Evolutionary conservation across 2,113 vertebrate genomes (phyloP).

Genomic region (Triplophysa siluroides): DNA sequence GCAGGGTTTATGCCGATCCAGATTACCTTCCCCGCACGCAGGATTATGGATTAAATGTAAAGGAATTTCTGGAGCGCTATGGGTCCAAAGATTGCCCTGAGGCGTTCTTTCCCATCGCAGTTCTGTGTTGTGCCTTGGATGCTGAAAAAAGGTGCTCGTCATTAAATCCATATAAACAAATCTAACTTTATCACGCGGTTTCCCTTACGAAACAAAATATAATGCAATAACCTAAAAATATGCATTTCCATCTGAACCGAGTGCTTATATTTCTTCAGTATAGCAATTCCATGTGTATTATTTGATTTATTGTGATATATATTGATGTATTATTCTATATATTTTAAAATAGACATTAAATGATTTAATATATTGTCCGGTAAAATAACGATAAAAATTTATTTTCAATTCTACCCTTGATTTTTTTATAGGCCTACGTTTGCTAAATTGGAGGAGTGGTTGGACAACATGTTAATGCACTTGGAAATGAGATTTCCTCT

Average conservation of each 20-base stretch:
- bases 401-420: neutral
- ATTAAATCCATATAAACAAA: neutral
- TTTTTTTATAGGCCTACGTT: slow-evolving; percentile 77
- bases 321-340: too few species aligned
- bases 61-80: slow-evolving; percentile 86
- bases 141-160: slow-evolving; percentile 84
- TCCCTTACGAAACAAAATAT: neutral
- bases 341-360: too few species aligned
- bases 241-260: neutral
- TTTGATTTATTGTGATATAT: too few species aligned
- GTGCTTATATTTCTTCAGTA: too few species aligned
- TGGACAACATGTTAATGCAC: slow-evolving; percentile 87
- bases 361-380: too few species aligned
- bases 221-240: neutral
- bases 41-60: slow-evolving; percentile 89
- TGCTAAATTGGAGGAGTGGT: slow-evolving; percentile 87
- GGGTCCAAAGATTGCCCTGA: slow-evolving; percentile 82
- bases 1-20: slow-evolving; percentile 91
- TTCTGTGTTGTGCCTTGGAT: slow-evolving; percentile 90
- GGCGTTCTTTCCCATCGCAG: slow-evolving; percentile 88
- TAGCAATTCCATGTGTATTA: too few species aligned
- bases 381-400: neutral
- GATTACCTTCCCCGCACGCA: slow-evolving; percentile 90
- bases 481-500: slow-evolving; percentile 84
- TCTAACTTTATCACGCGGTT: neutral